Conservation (phyloP, 2,888 invertebrate genomes). For the Drosophila anomalata region DNA sequence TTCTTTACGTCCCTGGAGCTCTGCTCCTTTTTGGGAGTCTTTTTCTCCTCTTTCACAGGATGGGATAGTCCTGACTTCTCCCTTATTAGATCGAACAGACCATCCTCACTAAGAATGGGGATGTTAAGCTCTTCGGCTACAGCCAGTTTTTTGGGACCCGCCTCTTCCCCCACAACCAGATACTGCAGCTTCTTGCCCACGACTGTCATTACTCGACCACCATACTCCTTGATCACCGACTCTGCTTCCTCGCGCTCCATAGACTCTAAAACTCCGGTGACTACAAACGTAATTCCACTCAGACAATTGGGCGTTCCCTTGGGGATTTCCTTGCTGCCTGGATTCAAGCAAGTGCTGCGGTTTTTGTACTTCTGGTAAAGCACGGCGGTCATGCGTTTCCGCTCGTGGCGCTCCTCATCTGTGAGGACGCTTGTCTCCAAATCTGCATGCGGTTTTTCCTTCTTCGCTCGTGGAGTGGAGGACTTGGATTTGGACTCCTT, state of each 20-base stretch:
- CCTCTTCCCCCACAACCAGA: conserved; percentile 92
- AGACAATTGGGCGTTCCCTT: conserved; percentile 90
- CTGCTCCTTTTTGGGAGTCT: conserved; percentile 20
- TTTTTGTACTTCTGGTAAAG: conserved; percentile 91
- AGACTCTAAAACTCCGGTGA: conserved; percentile 95
- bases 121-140: conserved; percentile 90
- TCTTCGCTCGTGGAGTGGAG: conserved; percentile 51
- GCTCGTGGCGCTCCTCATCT: conserved; percentile 89
- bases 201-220: conserved; percentile 90
- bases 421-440: conserved; percentile 80
- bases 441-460: conserved; percentile 55
- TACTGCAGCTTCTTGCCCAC: conserved; percentile 93
- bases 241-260: conserved; percentile 92
- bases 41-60: conserved; percentile 36
- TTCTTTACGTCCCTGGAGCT: conserved; percentile 9
- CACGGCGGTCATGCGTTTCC: conserved; percentile 87
- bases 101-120: conserved; percentile 92
- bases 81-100: conserved; percentile 90
- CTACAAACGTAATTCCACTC: conserved; percentile 88
- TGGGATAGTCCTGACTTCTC: conserved; percentile 84
- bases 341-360: conserved; percentile 91
- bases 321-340: conserved; percentile 93
- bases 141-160: conserved; percentile 92
- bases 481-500: conserved; percentile 39
- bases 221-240: conserved; percentile 90